phyloP scores from a whole-genome alignment of 2,888 invertebrate genomes.

The Endotricha flammealis region DNA sequence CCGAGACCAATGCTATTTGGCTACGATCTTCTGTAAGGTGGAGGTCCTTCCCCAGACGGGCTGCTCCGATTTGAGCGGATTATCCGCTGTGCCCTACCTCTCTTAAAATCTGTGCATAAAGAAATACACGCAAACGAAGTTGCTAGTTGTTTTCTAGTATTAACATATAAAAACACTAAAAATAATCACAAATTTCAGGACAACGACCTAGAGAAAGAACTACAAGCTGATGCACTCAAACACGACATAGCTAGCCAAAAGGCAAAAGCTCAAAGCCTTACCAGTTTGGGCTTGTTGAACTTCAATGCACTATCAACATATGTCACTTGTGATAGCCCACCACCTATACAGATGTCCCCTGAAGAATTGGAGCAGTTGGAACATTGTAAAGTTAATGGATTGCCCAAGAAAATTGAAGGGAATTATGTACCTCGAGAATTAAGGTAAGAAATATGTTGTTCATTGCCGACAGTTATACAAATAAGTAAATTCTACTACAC shows the following conservation, averaged over 20 bases:
- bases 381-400: conserved; percentile 82
- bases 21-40: no score
- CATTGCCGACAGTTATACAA: no score
- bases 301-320: conserved; percentile 79
- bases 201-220: conserved; percentile 65
- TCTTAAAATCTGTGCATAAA: no score
- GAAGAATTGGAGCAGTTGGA: conserved; percentile 87
- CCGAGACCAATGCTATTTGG: no score
- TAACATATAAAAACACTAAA: no score
- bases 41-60: no score
- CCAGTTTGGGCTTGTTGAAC: conserved; percentile 58
- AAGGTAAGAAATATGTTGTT: conserved; percentile 35
- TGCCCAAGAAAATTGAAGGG: conserved; percentile 83
- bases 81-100: no score
- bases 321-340: conserved; percentile 88
- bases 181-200: conserved; percentile 45
- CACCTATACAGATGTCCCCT: conserved; percentile 87
- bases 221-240: conserved; percentile 59
- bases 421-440: conserved; percentile 84
- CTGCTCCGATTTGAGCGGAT: no score
- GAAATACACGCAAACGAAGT: no score
- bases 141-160: no score
- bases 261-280: conserved; percentile 54
- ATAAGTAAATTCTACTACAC: no score
- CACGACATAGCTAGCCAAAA: conserved; percentile 45